Base-by-base conservation (phyloP, 2,888 invertebrate species). In the Leucoma salicis region DNA sequence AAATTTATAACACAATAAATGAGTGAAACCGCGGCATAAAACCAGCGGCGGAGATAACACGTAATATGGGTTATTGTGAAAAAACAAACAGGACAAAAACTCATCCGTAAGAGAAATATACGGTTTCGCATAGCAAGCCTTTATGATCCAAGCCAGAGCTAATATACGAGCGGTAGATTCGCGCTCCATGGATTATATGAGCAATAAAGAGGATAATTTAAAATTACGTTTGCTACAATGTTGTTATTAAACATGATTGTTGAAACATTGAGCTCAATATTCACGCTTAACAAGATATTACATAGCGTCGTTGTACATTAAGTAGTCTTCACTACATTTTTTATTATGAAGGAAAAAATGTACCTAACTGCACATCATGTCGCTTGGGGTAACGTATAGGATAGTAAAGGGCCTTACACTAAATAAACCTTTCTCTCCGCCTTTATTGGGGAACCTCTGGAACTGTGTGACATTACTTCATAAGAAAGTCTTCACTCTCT, bases 1-100 rank as follows among this genome's bases (percentile, higher is more conserved):
- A 82, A 78, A 86, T 87, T 84, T 78, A 82, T 84, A 83, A 85
- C 85, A 79, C 83, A 82, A 82, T 84, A 88, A 85, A 85, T 81
- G 84, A 83, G 75, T 74, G 69, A 78, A 81, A 78, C 76, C 72
- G 71, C 65, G 63, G 65, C 63, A 71, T 63, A 73, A 71, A 84
- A 83, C 81, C 83, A 80, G 83, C 80, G 63, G 71, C 66, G 66
- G 59, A 74, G 80, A 78, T 85, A 85, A 75, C 79, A 73, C 69
- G 78, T 86, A 84, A 85, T 80, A 74, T 70, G 73, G 78, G 74
- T 76, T 83, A 78, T 81, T 79, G 78, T 78, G 79, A 79, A 77
- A 83, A 86, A 87, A 84, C 84, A 85, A 82, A 85, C 72, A 70
- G 74, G 78, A 82, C n/a, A 84, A 87, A 82, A 82, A 78, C 70